Conservation (phyloP, 2,888 invertebrate species). For the Schizotus pectinicornis region DNA sequence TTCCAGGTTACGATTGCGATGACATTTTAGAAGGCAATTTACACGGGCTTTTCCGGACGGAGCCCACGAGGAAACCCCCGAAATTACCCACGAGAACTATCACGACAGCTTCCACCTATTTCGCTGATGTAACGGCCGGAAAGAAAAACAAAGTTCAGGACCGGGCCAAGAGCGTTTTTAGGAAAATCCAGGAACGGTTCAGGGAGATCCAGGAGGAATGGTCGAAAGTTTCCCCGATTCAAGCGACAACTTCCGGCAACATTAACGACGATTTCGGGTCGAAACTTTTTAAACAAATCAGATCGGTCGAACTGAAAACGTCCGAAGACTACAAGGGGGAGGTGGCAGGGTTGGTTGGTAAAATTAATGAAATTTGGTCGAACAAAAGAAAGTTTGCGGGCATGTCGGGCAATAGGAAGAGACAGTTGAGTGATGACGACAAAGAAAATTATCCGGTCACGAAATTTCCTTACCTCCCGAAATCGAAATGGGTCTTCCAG, state of each 20-base stretch:
- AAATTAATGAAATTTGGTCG: neutral
- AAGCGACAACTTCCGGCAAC: neutral
- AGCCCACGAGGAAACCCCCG: neutral
- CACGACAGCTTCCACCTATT: conserved; percentile 1
- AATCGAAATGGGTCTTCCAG: conserved; percentile 21
- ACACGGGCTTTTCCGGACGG: neutral
- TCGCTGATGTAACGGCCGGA: neutral
- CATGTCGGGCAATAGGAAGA: conserved; percentile 12
- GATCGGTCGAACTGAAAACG: neutral
- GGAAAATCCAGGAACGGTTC: conserved; percentile 9
- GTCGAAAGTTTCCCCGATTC: neutral
- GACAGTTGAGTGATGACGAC: conserved; percentile 5
- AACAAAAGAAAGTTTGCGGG: neutral
- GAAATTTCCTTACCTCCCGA: conserved; percentile 24
- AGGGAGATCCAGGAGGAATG: neutral
- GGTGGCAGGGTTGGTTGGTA: conserved; percentile 5
- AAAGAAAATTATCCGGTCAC: conserved; percentile 16
- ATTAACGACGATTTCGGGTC: conserved; percentile 1
- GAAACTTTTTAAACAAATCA: neutral
- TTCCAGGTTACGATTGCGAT: neutral
- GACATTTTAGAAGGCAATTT: neutral
- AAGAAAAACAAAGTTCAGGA: neutral
- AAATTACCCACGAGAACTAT: neutral
- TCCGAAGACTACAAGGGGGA: neutral
- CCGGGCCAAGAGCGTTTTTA: conserved; percentile 9